Evolutionary conservation across 2,888 invertebrate genomes (phyloP), one percentile per base, ranked within the genome.

Genomic region (Callinectes sapidus): DNA sequence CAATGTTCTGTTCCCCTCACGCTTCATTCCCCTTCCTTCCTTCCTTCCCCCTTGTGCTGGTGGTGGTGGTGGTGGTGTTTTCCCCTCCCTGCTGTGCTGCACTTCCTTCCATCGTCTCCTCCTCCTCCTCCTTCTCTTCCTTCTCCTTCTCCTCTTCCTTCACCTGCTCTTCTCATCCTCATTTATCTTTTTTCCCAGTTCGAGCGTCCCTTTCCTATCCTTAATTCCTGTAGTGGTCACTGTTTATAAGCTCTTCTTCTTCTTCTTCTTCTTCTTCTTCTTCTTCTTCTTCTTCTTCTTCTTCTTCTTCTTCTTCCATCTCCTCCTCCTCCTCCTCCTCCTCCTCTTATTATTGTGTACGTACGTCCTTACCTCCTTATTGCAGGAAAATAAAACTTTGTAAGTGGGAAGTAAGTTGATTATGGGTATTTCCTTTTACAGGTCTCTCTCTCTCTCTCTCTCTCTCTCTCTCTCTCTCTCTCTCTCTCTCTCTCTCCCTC

Each of bases 381-480:
- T 16, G 23, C 10, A n/a, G 8, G 10, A 71, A 23, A 28, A 71
- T 71, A 18, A 71, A 23, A 8, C 71, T 28, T 28, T 71, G 16
- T 10, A 71, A 28, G 71, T 71, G 28, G 28, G 28, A 6, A 28
- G 10, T n/a, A 71, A n/a, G 71, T 28, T n/a, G n/a, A 71, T n/a
- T 71, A 71, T 5, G n/a, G n/a, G 0, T 71, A 23, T 28, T 71
- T 23, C 2, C 18, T 55, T 55, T 16, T 8, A 55, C 16, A 55
- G 39, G 39, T 55, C 1, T 61, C 23, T 61, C 23, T 28, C 10
- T 71, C 28, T 71, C 28, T 71, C 71, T 28, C 71, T 71, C 71
- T 71, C 71, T 71, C 71, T 71, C 71, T 71, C 71, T 71, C 71
- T 71, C 71, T 71, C 71, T 71, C 71, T 71, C 28, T 71, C 71